Percentiles rank a stretch among this genome's conserved stretches.
phyloP scores from a whole-genome alignment of 2,113 vertebrate genomes.

The Syngnathoides biaculeatus region DNA sequence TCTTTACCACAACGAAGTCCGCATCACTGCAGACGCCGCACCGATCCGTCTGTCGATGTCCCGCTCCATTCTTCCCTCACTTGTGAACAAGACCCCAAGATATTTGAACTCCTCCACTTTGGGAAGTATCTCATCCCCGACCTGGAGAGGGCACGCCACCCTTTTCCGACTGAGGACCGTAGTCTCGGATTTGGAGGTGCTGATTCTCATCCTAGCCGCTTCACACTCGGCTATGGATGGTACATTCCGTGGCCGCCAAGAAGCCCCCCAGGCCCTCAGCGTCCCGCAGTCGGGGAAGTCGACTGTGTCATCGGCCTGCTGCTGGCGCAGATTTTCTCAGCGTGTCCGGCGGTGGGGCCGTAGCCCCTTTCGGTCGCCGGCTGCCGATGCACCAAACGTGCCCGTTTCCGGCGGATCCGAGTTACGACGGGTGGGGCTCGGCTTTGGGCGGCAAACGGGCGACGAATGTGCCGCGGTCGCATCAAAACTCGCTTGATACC shows the following conservation, averaged over 20 bases:
- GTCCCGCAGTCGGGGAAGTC: constrained; percentile 43
- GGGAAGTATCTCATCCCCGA: too few species aligned
- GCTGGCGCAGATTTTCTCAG: constrained; percentile 56
- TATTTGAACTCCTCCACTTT: too few species aligned
- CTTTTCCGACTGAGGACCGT: too few species aligned
- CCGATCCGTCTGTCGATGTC: too few species aligned
- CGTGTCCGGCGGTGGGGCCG: constrained; percentile 44
- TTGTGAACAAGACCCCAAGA: too few species aligned
- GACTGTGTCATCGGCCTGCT: constrained; percentile 57
- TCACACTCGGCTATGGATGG: too few species aligned
- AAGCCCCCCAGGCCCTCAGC: constrained; percentile 11
- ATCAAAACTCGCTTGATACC: neutral
- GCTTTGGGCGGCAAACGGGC: constrained; percentile 31
- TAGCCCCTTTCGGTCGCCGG: constrained; percentile 35
- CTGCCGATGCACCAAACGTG: constrained; percentile 54
- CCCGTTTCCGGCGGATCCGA: constrained; percentile 45
- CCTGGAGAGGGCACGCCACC: too few species aligned
- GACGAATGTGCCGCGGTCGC: neutral
- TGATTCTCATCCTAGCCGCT: too few species aligned
- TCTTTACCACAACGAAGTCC: too few species aligned
- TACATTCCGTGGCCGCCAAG: constrained; percentile 25
- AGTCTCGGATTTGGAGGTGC: too few species aligned
- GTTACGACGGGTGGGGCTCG: constrained; percentile 48
- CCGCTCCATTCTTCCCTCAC: too few species aligned
- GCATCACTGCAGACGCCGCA: too few species aligned